These are phyloP conservation scores for Pristionchus exspectatus DNA, from an alignment of 2,888 invertebrate genomes.

Conservation along the genomic window DNA sequence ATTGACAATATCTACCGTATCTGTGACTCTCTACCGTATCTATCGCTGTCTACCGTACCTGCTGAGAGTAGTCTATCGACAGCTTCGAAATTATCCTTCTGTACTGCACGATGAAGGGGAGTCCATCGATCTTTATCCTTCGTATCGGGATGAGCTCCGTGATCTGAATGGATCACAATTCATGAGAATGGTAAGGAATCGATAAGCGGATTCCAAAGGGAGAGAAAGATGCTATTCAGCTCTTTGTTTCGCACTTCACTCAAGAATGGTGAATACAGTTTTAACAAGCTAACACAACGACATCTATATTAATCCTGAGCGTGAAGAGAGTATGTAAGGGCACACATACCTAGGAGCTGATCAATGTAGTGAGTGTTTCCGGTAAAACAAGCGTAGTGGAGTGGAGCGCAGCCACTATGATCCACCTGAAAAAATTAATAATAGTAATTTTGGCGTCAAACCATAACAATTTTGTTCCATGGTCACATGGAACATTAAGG, in stretches of 20 bases:
- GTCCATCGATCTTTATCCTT: slow-evolving; percentile 26
- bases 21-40: background rate
- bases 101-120: slow-evolving; percentile 53
- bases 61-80: slow-evolving; percentile 54
- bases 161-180: background rate
- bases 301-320: background rate
- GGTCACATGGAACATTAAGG: background rate
- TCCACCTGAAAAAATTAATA: slow-evolving; percentile 14
- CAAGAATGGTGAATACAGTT: too few species aligned
- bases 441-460: background rate
- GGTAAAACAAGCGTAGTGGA: slow-evolving; percentile 53
- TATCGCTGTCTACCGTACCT: background rate
- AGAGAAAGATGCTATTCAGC: too few species aligned
- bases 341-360: slow-evolving; percentile 27
- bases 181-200: too few species aligned
- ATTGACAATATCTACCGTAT: background rate
- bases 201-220: too few species aligned
- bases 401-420: slow-evolving; percentile 46
- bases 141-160: slow-evolving; percentile 48
- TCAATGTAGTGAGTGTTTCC: slow-evolving; percentile 50
- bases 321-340: background rate
- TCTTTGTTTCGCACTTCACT: too few species aligned
- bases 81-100: slow-evolving; percentile 52
- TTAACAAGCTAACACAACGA: too few species aligned
- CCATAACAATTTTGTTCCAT: background rate